Conservation (phyloP, 2,113 vertebrate species). For the Nesospiza acunhae region DNA sequence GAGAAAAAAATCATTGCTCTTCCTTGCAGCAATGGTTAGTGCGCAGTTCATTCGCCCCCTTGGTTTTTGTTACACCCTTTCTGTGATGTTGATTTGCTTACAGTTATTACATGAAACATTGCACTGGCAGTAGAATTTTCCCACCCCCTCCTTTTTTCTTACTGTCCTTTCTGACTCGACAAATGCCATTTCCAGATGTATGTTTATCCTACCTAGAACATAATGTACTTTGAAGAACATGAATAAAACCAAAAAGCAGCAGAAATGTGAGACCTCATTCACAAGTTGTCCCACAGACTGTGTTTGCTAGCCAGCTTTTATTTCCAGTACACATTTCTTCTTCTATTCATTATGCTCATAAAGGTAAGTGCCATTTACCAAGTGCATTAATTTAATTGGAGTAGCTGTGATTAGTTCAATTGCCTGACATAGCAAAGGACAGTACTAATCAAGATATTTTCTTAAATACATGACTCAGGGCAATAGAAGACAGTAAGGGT, state of each 20-base stretch:
- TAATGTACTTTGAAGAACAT: not conserved
- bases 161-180: not conserved
- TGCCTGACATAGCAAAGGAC: not conserved
- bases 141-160: not conserved
- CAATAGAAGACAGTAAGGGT: not conserved
- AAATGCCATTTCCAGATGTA: not conserved
- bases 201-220: not conserved
- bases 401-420: not conserved
- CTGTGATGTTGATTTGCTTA: not conserved
- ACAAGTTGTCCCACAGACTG: not conserved
- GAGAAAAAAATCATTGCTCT: not conserved
- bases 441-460: not conserved
- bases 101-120: not conserved
- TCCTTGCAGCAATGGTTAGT: not conserved
- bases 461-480: not conserved
- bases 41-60: not conserved
- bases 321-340: not conserved
- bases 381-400: conserved; percentile 1
- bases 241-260: not conserved
- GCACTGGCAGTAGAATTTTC: not conserved
- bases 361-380: not conserved
- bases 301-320: not conserved
- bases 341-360: not conserved
- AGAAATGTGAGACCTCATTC: not conserved
- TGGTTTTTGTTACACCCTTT: not conserved